Base-by-base conservation (phyloP, 2,797 vertebrate genomes). In the Silurus aristotelis region DNA sequence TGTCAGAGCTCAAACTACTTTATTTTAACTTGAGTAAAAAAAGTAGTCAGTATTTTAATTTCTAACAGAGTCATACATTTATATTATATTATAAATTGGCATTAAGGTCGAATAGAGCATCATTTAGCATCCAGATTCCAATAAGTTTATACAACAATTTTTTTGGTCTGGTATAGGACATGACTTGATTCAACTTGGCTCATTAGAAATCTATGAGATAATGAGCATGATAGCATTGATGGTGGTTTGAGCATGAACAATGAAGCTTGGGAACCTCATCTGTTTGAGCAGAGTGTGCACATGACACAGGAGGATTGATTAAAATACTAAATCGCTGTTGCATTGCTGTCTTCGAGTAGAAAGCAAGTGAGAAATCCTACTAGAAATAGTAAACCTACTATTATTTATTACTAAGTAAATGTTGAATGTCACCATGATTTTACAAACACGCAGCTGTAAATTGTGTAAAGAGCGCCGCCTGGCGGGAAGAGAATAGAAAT, bases 401-500 rank as follows among this genome's bases (percentile, higher is more conserved):
- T 38, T 38, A 38, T n/a, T 58, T 1, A 56, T 31, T 19, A 55
- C 52, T 76, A 55, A 73, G 25, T 58, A 31, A 20, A 31, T 77
- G 55, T 58, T 77, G 17, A 15, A 27, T 27, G 15, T 55, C 55
- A 58, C 15, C 38, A n/a, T 27, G 20, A 12, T n/a, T 56, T 75
- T 84, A 9, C 48, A 64, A 46, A 52, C 25, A 55, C 10, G 60
- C 27, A 61, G 20, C 3, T 5, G 0, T 58, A 61, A 76, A 22
- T n/a, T 60, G 72, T 10, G 3, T 19, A 52, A 76, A 83, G 67
- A 72, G 60, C 52, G 70, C 70, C 86, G 60, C 38, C 77, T 84
- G 63, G 77, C 25, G 61, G 68, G 48, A 46, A 15, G 0, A 52
- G 72, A 83, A 83, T 31, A 5, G 58, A 76, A 55, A 19, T 31